These are phyloP conservation scores for Sprattus sprattus DNA, from an alignment of 2,113 vertebrate genomes.

Conservation along the genomic window DNA sequence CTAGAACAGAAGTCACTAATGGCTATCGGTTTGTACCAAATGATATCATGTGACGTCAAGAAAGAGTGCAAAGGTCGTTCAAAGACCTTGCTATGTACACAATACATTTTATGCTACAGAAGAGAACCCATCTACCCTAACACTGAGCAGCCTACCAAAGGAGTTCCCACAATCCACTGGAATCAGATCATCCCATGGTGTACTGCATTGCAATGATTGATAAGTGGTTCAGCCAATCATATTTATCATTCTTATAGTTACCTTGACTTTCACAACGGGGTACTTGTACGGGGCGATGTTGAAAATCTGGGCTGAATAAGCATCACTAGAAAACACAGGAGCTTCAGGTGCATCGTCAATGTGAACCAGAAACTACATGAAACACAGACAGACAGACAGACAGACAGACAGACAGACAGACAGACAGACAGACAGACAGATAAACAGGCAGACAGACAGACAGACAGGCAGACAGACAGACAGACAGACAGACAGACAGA, in stretches of 20 bases:
- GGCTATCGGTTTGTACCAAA: neutral
- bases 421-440: too few species aligned
- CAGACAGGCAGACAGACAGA: too few species aligned
- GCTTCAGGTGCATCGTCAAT: slow-evolving; percentile 48
- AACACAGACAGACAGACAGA: neutral
- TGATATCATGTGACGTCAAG: neutral
- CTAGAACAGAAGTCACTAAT: neutral
- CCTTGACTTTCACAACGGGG: slow-evolving; percentile 55
- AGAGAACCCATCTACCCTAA: neutral
- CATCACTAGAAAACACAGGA: slow-evolving; percentile 40
- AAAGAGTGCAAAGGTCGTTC: neutral
- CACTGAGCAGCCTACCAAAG: neutral
- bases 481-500: too few species aligned
- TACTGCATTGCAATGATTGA: neutral
- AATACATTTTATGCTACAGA: neutral
- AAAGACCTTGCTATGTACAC: neutral
- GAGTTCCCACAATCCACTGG: neutral
- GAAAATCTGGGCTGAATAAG: slow-evolving; percentile 52
- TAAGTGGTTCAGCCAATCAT: neutral
- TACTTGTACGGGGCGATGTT: slow-evolving; percentile 53
- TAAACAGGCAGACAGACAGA: too few species aligned
- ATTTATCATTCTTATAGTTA: neutral
- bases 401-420: neutral
- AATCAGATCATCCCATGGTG: neutral
- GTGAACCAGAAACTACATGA: slow-evolving; percentile 14